A percentile compares a stretch with the other conserved stretches of the same genome.
phyloP scores from a whole-genome alignment of 2,888 invertebrate species.

The Bellardia pandia region DNA sequence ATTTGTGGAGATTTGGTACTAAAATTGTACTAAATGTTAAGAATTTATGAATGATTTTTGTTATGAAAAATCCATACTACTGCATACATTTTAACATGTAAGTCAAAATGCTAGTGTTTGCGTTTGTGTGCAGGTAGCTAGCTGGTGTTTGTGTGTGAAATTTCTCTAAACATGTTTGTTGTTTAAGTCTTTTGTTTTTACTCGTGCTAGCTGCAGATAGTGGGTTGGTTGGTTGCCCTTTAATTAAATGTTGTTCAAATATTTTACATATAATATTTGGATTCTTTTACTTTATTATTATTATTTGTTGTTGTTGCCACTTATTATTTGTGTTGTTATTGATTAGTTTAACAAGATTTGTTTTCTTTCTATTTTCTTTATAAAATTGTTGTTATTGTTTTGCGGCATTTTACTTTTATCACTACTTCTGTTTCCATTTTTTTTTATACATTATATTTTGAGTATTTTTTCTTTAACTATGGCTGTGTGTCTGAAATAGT shows the following conservation, averaged over 20 bases:
- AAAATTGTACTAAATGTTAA: slow-evolving; percentile 61
- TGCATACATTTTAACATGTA: too few relatives aligned
- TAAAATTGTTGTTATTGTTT: slow-evolving; percentile 12
- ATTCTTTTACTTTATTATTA: background rate
- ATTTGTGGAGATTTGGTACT: slow-evolving; percentile 5
- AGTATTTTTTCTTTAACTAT: background rate
- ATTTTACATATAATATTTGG: background rate
- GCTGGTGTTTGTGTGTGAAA: background rate
- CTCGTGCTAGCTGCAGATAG: background rate
- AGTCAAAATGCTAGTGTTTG: background rate
- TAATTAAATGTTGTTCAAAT: slow-evolving; percentile 44
- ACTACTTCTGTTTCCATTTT: background rate
- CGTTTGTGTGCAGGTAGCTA: background rate
- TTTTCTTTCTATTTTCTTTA: background rate
- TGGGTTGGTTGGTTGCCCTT: slow-evolving; percentile 38
- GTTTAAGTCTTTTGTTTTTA: slow-evolving; percentile 60
- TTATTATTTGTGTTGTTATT: slow-evolving; percentile 10
- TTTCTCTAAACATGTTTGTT: slow-evolving; percentile 50
- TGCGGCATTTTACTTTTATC: background rate
- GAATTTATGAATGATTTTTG: slow-evolving; percentile 63
- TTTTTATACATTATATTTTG: too few relatives aligned
- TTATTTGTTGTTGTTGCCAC: background rate
- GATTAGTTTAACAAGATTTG: slow-evolving; percentile 26
- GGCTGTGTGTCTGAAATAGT: background rate
- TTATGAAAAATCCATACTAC: background rate